A percentile compares a stretch with the other conserved stretches of the same genome.
Evolutionary conservation across 2,797 vertebrate genomes (phyloP).

Genomic region (Acanthis flammea): DNA sequence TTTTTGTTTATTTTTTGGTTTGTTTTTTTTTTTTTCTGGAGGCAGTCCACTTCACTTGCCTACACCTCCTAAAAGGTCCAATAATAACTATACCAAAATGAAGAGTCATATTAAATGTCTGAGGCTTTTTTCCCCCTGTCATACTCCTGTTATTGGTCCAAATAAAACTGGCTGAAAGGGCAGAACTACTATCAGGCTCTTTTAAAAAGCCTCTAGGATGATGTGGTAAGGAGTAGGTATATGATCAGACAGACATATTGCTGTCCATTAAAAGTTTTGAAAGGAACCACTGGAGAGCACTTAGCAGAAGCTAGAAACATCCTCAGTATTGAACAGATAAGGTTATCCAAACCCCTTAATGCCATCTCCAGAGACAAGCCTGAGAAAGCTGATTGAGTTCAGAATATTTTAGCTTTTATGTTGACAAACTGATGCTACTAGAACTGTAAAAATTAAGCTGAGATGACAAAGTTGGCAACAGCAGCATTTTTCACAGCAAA

Average conservation of each 20-base stretch:
- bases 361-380: background rate
- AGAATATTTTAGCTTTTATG: conserved; percentile 33
- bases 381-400: conserved; percentile 22
- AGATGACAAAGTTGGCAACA: conserved; percentile 7
- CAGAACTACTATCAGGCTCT: background rate
- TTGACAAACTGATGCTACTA: conserved; percentile 17
- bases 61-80: background rate
- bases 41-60: background rate
- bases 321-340: background rate
- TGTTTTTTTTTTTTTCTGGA: background rate
- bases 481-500: background rate
- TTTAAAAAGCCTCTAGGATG: background rate
- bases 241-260: background rate
- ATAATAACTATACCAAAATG: background rate
- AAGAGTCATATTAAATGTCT: background rate
- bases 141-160: background rate
- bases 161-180: background rate
- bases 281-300: background rate
- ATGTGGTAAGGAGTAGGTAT: background rate
- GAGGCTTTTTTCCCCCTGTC: background rate
- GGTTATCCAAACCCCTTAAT: background rate
- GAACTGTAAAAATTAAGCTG: conserved; percentile 19
- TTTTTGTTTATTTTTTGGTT: background rate
- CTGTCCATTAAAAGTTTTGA: conserved; percentile 1
- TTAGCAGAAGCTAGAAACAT: background rate